Evolutionary conservation across 2,888 invertebrate genomes (phyloP).

Genomic region (Caenorhabditis zanzibari): DNA sequence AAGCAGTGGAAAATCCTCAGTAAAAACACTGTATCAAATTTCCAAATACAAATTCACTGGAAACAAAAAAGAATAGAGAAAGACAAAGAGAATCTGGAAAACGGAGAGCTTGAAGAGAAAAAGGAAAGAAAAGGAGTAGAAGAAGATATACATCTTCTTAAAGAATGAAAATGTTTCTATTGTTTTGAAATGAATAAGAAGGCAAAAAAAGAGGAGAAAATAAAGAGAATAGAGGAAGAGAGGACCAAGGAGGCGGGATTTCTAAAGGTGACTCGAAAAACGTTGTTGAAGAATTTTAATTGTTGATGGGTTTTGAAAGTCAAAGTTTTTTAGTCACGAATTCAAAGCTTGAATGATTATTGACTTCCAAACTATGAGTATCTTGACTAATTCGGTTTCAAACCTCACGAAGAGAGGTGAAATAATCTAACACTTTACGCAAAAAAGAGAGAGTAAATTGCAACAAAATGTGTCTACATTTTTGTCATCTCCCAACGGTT

Average conservation of each 20-base stretch:
- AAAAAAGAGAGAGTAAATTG: background rate
- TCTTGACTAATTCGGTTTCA: no score
- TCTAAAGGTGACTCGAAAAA: constrained; percentile 6
- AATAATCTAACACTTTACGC: constrained; percentile 6
- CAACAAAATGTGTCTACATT: constrained; percentile 21
- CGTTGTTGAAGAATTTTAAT: constrained; percentile 9
- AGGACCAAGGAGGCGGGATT: constrained; percentile 7
- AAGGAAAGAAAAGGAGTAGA: background rate
- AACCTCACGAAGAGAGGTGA: background rate
- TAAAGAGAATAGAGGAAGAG: constrained; percentile 1
- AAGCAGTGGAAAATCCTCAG: constrained; percentile 31
- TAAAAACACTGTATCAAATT: constrained; percentile 44
- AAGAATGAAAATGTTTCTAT: constrained; percentile 28
- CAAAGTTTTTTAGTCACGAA: background rate
- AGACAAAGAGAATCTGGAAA: constrained; percentile 39
- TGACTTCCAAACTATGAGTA: no score
- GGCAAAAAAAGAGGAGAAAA: constrained; percentile 14
- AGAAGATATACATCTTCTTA: constrained; percentile 35
- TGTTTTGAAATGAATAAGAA: constrained; percentile 27
- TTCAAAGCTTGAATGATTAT: background rate
- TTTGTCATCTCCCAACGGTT: constrained; percentile 16
- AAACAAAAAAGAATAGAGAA: constrained; percentile 11
- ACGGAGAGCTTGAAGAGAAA: constrained; percentile 27
- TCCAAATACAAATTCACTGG: constrained; percentile 25
- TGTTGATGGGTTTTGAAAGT: background rate